Percentiles rank a stretch among this genome's conserved stretches.
phyloP scores from a whole-genome alignment of 2,113 vertebrate genomes.

The Aldabrachelys gigantea region DNA sequence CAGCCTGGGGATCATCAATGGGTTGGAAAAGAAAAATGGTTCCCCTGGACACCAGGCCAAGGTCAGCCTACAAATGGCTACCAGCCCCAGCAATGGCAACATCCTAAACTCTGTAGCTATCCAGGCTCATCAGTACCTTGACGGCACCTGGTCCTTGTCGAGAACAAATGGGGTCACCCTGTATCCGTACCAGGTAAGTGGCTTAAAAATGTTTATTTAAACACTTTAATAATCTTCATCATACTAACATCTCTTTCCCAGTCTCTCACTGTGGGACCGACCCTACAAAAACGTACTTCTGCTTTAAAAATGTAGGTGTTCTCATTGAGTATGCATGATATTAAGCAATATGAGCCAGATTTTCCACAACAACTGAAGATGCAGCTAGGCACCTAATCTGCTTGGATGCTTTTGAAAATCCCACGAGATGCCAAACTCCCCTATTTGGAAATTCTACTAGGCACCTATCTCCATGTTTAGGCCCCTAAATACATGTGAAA shows the following conservation, averaged over 20 bases:
- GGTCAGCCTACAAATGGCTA: constrained; percentile 83
- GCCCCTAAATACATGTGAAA: background rate
- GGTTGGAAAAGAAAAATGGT: constrained; percentile 87
- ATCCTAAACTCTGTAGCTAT: constrained; percentile 85
- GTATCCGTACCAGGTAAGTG: constrained; percentile 94
- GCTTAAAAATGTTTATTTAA: background rate
- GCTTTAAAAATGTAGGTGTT: background rate
- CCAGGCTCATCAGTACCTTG: constrained; percentile 91
- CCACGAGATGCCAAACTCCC: background rate
- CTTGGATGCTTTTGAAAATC: background rate
- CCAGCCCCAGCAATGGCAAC: constrained; percentile 86
- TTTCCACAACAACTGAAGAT: background rate
- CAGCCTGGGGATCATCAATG: constrained; percentile 88
- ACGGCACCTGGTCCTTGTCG: constrained; percentile 84
- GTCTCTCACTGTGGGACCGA: background rate
- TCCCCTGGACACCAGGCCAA: constrained; percentile 88
- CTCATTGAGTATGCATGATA: background rate
- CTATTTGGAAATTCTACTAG: background rate
- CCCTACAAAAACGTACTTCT: background rate
- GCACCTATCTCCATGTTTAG: background rate
- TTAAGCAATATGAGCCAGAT: background rate
- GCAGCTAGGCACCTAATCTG: background rate
- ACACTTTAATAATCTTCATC: background rate
- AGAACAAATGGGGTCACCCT: constrained; percentile 92
- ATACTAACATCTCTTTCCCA: background rate